phyloP scores from a whole-genome alignment of 2,888 invertebrate genomes.

The Eledone cirrhosa region DNA sequence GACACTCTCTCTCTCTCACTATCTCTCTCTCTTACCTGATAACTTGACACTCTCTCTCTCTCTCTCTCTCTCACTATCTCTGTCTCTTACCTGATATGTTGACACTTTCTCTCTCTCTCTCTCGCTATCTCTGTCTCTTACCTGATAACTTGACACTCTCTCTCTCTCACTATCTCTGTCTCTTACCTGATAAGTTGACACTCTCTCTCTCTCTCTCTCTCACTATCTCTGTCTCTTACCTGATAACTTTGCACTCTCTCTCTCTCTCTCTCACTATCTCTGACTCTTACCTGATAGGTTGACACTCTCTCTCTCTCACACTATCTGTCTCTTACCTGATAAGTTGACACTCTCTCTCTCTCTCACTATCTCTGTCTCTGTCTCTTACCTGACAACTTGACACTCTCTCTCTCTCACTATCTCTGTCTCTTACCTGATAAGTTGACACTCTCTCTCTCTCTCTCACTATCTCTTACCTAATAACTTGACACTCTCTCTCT shows the following conservation, averaged over 20 bases:
- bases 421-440: conserved; percentile 55
- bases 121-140: conserved; percentile 31
- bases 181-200: conserved; percentile 56
- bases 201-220: conserved; percentile 35
- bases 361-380: too few relatives aligned
- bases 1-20: conserved; percentile 48
- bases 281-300: conserved; percentile 53
- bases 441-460: conserved; percentile 41
- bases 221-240: too few relatives aligned
- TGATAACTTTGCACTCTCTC: conserved; percentile 50
- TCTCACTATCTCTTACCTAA: conserved; percentile 52
- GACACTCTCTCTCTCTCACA: conserved; percentile 42
- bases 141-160: conserved; percentile 56
- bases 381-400: conserved; percentile 54
- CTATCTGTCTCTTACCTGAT: conserved; percentile 51
- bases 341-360: conserved; percentile 47
- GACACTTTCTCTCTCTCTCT: too few relatives aligned
- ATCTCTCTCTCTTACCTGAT: conserved; percentile 44
- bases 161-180: too few relatives aligned
- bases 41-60: conserved; percentile 47
- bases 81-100: conserved; percentile 52
- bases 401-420: conserved; percentile 37
- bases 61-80: too few relatives aligned
- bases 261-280: too few relatives aligned
- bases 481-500: conserved; percentile 47